Evolutionary conservation across 2,113 vertebrate species (phyloP).

Genomic region (Brevimyrus niger): DNA sequence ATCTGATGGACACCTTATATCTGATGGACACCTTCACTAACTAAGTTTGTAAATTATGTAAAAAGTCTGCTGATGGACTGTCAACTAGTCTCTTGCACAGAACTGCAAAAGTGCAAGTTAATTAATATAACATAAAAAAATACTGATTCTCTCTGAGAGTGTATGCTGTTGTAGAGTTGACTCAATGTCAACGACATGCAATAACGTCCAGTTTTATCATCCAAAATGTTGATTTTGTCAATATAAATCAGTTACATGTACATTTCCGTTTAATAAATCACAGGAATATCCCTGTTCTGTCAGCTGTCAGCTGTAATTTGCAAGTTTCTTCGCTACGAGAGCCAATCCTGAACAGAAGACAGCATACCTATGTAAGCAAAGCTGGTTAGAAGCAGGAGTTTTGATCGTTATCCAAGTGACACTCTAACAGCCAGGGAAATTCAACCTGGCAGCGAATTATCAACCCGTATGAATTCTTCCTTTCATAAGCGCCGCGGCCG

Average conservation of each 20-base stretch:
- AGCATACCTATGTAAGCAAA: not conserved
- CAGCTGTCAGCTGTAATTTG: conserved; percentile 10
- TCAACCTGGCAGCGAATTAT: conserved; percentile 47
- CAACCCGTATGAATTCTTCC: conserved; percentile 54
- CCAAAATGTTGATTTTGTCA: not conserved
- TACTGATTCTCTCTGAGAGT: not conserved
- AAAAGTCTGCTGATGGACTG: too few species aligned
- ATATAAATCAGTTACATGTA: not conserved
- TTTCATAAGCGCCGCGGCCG: conserved; percentile 54
- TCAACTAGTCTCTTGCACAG: too few species aligned
- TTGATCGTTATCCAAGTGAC: conserved; percentile 21
- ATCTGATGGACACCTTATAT: too few species aligned
- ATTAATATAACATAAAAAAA: not conserved
- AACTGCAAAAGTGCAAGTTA: too few species aligned
- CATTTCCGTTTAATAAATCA: not conserved
- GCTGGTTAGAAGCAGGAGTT: not conserved
- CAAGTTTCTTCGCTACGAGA: not conserved
- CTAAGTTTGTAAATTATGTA: too few species aligned
- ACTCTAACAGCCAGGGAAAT: conserved; percentile 35
- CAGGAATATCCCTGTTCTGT: not conserved
- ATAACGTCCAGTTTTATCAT: not conserved
- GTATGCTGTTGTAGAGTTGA: not conserved
- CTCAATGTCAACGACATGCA: not conserved
- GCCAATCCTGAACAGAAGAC: not conserved
- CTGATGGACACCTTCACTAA: too few species aligned